Evolutionary conservation across 2,113 vertebrate species (phyloP).

Genomic region (Labrus mixtus): DNA sequence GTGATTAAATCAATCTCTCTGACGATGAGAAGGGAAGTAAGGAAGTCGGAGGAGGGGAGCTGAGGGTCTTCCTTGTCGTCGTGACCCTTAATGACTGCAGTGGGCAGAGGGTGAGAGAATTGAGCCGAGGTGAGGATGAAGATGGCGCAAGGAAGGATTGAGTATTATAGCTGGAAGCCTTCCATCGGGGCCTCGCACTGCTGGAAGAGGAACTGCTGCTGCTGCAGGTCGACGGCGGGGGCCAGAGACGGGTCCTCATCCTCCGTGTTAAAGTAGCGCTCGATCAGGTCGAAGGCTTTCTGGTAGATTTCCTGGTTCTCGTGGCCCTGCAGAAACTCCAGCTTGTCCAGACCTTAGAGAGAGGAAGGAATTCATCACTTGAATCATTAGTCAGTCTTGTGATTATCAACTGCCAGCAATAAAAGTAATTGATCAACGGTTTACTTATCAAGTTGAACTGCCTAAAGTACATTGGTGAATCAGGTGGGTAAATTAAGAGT

Average conservation of each 20-base stretch:
- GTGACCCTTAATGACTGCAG: slow-evolving; percentile 73
- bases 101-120: slow-evolving; percentile 75
- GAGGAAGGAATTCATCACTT: background rate
- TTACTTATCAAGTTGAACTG: background rate
- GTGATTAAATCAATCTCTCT: slow-evolving; percentile 71
- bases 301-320: slow-evolving; percentile 99
- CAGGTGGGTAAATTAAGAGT: background rate
- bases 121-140: slow-evolving; percentile 64
- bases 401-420: background rate
- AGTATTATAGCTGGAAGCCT: slow-evolving; percentile 97
- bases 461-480: background rate
- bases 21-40: slow-evolving; percentile 29
- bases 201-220: slow-evolving; percentile 99
- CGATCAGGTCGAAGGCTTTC: slow-evolving; percentile 97
- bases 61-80: slow-evolving; percentile 14
- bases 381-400: background rate
- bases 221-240: slow-evolving; percentile 95
- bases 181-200: slow-evolving; percentile 98
- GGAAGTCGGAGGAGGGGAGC: slow-evolving; percentile 10
- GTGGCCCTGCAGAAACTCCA: slow-evolving; percentile 97
- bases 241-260: slow-evolving; percentile 95
- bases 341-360: slow-evolving; percentile 93
- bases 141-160: slow-evolving; percentile 31
- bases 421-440: background rate
- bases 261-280: slow-evolving; percentile 97